Evolutionary conservation across 2,888 invertebrate species (phyloP).

Genomic region (Campoplex capitator): DNA sequence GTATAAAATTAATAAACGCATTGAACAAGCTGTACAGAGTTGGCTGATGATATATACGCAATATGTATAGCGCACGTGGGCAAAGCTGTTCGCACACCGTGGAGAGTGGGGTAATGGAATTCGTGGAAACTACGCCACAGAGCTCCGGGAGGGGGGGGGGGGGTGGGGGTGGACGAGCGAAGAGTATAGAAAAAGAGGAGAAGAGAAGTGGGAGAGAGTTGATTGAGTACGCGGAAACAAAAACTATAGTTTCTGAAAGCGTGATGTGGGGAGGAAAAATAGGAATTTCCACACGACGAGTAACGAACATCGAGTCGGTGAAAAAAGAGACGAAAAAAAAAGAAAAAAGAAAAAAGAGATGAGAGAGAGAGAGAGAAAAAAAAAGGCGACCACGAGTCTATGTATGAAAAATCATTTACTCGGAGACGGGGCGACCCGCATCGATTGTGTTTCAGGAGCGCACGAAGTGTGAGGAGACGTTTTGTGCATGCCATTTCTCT

Average conservation of each 20-base stretch:
- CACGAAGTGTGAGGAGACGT: background rate
- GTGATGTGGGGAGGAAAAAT: conserved; percentile 14
- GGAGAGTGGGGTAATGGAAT: conserved; percentile 19
- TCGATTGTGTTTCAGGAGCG: conserved; percentile 10
- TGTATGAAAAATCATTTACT: conserved; percentile 21
- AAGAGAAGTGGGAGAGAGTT: background rate
- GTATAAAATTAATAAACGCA: no score
- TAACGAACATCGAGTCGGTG: background rate
- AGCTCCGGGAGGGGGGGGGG: background rate
- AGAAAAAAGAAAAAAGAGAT: background rate
- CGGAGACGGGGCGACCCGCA: background rate
- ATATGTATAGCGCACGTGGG: conserved; percentile 1
- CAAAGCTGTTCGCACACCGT: background rate
- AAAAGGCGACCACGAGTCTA: background rate
- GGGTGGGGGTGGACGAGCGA: background rate
- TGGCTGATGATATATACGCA: no score
- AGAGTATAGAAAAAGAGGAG: background rate
- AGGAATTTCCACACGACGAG: conserved; percentile 41
- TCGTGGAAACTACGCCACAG: conserved; percentile 26
- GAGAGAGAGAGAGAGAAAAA: background rate
- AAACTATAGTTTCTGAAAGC: background rate
- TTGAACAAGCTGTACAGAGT: no score
- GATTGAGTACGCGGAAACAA: conserved; percentile 42
- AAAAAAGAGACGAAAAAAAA: background rate
- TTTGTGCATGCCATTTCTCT: conserved; percentile 21